Base-by-base conservation (phyloP, 2,113 vertebrate genomes). In the Colaptes auratus region DNA sequence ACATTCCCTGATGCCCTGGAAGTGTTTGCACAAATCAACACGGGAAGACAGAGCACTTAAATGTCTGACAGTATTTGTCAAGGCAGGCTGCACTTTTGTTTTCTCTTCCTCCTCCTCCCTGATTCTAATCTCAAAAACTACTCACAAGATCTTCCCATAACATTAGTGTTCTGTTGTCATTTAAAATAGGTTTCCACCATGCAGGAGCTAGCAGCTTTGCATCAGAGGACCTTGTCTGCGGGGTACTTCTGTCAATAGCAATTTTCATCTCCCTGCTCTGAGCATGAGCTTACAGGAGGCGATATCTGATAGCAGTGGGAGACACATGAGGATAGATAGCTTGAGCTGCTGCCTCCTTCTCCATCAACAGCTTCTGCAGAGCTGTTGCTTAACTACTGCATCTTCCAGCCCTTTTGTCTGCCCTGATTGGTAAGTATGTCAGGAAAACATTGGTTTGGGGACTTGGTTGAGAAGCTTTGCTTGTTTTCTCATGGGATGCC, bases 191-290 rank as follows among this genome's bases (percentile, higher is more conserved):
- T 86, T 89, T 81, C 36, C 82, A 95, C 28, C 84, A 36, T 4
- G 42, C 39, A 71, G 59, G 94, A 36, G 36, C 10, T 50, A 58
- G 94, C 94, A 93, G 94, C 91, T 66, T 56, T 85, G 87, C 91
- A 92, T 92, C 87, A 93, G 84, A 95, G 91, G 87, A 81, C 79
- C 56, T 69, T 92, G 91, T 60, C 89, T 91, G 89, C 56, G 0
- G 93, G 84, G 78, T 12, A 15, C 61, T 88, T 13, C 28, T 94
- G 93, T 89, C 94, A 88, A 91, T 89, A 92, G 94, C 36, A 44
- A 87, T 95, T 94, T 70, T 5, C 5, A 2, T 92, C 87, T 86
- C 78, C 23, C 61, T 6, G 81, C 71, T 81, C 92, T 39, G 84
- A 89, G 96, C 92, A 70, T 3, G 6, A 55, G 35, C 66, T 84